These are phyloP conservation scores for Epicauta chinensis DNA, from an alignment of 1,140 invertebrate species.

Conservation along the genomic window DNA sequence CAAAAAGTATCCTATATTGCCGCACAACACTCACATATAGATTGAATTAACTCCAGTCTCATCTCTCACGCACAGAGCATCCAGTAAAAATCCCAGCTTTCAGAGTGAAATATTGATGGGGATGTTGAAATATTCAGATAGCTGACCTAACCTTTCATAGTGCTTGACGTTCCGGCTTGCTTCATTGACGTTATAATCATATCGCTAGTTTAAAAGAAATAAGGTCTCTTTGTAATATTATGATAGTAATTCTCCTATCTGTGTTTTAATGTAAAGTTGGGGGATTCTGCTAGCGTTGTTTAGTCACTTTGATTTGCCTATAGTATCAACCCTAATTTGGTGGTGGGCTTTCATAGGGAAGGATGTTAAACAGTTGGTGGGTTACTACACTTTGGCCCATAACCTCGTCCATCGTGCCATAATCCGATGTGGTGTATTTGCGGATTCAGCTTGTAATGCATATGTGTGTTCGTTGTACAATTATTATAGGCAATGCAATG, in stretches of 20 bases:
- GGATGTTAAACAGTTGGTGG: too few relatives aligned
- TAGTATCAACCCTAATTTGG: too few relatives aligned
- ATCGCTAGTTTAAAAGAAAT: neutral
- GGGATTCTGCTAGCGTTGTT: too few relatives aligned
- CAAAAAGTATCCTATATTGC: constrained; percentile 23
- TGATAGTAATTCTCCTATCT: too few relatives aligned
- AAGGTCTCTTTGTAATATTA: too few relatives aligned
- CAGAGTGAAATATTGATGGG: constrained; percentile 30
- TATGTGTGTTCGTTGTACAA: constrained; percentile 24
- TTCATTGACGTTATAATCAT: constrained; percentile 18
- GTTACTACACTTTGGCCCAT: too few relatives aligned
- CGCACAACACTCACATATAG: constrained; percentile 18
- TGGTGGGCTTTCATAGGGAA: too few relatives aligned
- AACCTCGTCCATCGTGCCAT: constrained; percentile 8
- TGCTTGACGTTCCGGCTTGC: constrained; percentile 10
- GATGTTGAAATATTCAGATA: constrained; percentile 28
- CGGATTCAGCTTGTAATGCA: constrained; percentile 22
- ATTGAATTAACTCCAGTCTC: constrained; percentile 31
- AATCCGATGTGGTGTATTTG: constrained; percentile 23
- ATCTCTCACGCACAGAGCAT: constrained; percentile 20
- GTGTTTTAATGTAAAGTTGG: too few relatives aligned
- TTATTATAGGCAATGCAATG: constrained; percentile 19
- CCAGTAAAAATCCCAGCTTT: constrained; percentile 26
- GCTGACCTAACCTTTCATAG: constrained; percentile 28
- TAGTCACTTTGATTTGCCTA: too few relatives aligned